Evolutionary conservation across 2,888 invertebrate genomes (phyloP).

Genomic region (Sphaerophoria taeniata): DNA sequence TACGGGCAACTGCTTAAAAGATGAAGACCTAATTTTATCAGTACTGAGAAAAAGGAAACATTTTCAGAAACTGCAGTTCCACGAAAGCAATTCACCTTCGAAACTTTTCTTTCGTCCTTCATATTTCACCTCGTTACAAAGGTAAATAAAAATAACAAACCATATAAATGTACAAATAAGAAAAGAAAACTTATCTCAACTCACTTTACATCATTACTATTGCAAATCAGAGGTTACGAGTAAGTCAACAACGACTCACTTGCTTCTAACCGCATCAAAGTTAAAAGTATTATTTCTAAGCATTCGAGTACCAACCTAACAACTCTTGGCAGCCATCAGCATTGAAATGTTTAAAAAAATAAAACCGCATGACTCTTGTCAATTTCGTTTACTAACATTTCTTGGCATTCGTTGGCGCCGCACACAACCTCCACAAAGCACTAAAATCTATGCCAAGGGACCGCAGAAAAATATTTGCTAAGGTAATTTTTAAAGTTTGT

Average conservation of each 20-base stretch:
- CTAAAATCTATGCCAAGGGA: constrained; percentile 53
- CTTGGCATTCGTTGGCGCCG: background rate
- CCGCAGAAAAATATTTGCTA: constrained; percentile 11
- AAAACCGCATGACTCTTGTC: constrained; percentile 14
- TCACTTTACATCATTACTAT: background rate
- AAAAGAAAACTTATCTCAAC: background rate
- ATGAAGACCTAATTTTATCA: no score
- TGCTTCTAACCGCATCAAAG: background rate
- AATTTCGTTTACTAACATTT: constrained; percentile 20
- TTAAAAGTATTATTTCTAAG: background rate
- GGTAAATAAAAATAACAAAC: no score
- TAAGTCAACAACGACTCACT: background rate
- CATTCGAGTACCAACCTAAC: background rate
- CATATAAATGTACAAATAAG: background rate
- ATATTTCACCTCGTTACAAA: no score
- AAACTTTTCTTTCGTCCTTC: no score
- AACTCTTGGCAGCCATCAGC: background rate
- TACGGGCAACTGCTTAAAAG: no score
- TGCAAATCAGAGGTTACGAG: background rate
- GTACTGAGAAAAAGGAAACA: no score
- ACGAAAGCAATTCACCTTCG: no score
- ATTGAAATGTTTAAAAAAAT: background rate
- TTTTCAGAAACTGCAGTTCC: no score
- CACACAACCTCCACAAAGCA: constrained; percentile 4
- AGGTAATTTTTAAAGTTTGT: background rate